A percentile compares a stretch with the other conserved stretches of the same genome.
Evolutionary conservation across 1,140 invertebrate species (phyloP).

Genomic region (Neomicropteryx cornuta): DNA sequence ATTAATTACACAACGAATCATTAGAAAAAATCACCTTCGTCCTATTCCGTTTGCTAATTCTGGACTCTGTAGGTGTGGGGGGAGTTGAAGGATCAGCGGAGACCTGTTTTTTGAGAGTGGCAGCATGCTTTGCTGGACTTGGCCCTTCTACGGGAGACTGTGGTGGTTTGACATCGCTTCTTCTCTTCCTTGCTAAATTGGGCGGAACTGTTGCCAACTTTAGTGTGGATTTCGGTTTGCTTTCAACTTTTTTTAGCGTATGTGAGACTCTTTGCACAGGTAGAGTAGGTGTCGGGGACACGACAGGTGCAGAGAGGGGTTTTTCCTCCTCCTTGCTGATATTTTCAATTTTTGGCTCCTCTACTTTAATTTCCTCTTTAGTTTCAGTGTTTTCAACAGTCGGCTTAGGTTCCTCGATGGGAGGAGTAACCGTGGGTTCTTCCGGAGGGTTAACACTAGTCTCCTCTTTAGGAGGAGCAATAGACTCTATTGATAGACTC

Average conservation of each 20-base stretch:
- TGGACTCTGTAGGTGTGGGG: slow-evolving; percentile 28
- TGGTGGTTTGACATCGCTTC: slow-evolving; percentile 26
- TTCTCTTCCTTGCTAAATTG: slow-evolving; percentile 33
- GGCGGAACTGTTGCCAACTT: slow-evolving; percentile 42
- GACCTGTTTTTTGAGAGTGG: slow-evolving; percentile 16
- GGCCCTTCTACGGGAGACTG: slow-evolving; percentile 25
- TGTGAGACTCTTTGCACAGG: too few relatives aligned
- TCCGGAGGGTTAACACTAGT: slow-evolving; percentile 14
- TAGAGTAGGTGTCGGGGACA: too few relatives aligned
- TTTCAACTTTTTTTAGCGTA: slow-evolving; percentile 13
- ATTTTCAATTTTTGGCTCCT: too few relatives aligned
- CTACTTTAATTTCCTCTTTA: too few relatives aligned
- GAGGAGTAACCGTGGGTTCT: too few relatives aligned
- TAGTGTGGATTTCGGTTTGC: slow-evolving; percentile 34
- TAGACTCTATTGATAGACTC: not conserved
- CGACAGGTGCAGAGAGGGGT: not conserved
- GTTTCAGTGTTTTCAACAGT: too few relatives aligned
- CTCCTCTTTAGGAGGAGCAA: slow-evolving; percentile 11
- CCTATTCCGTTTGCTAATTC: slow-evolving; percentile 32
- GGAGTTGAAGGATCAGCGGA: slow-evolving; percentile 19
- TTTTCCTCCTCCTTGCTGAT: not conserved
- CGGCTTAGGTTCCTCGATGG: too few relatives aligned
- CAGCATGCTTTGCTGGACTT: slow-evolving; percentile 25
- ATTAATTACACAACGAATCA: not conserved
- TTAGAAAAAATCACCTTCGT: slow-evolving; percentile 25